These are phyloP conservation scores for Exocentrus adspersus DNA, from an alignment of 2,888 invertebrate genomes.

Conservation along the genomic window DNA sequence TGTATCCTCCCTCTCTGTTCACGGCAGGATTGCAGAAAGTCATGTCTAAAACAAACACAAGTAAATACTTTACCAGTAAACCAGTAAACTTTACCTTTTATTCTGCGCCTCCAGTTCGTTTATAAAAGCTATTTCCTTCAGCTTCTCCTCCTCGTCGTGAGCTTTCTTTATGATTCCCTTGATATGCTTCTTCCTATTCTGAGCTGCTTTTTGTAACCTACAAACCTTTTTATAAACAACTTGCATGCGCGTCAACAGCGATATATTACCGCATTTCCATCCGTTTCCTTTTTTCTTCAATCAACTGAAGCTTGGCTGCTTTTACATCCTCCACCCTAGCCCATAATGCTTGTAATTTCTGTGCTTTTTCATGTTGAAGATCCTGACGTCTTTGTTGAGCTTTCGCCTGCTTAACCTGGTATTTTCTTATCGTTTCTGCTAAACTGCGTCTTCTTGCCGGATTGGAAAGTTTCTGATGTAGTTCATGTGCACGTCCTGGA, in stretches of 20 bases:
- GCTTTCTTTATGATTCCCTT: constrained; percentile 92
- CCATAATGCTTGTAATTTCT: constrained; percentile 84
- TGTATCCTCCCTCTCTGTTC: constrained; percentile 78
- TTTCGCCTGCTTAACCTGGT: constrained; percentile 91
- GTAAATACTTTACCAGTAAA: too few species aligned
- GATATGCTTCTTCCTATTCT: constrained; percentile 86
- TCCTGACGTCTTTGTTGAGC: constrained; percentile 89
- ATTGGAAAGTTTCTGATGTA: constrained; percentile 93
- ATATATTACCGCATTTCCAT: constrained; percentile 70
- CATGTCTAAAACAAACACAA: constrained; percentile 69
- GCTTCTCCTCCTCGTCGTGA: constrained; percentile 96
- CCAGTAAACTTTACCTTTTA: constrained; percentile 67
- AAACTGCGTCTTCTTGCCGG: constrained; percentile 87
- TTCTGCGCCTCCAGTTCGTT: constrained; percentile 96
- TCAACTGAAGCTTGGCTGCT: constrained; percentile 85
- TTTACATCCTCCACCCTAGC: constrained; percentile 88
- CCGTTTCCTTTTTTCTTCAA: constrained; percentile 80
- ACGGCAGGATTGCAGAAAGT: constrained; percentile 85
- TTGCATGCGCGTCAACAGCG: background rate
- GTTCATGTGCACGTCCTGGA: constrained; percentile 90
- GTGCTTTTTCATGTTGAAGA: constrained; percentile 84
- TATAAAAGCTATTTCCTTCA: constrained; percentile 97
- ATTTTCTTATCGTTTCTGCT: constrained; percentile 80
- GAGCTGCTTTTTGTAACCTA: constrained; percentile 84
- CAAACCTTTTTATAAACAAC: background rate